phyloP scores from a whole-genome alignment of 2,888 invertebrate species.

The Pollenia griseotomentosa region DNA sequence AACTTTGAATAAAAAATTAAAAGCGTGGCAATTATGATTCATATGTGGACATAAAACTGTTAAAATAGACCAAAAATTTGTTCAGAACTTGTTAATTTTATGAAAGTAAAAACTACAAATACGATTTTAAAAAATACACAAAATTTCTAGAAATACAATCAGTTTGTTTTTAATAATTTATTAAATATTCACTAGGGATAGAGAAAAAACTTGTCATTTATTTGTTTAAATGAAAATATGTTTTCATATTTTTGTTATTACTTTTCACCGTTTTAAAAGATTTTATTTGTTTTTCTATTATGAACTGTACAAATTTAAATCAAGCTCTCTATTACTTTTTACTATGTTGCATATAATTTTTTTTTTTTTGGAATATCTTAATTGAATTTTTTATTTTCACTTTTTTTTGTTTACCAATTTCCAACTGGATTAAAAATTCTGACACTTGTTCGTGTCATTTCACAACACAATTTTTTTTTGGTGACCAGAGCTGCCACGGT shows the following conservation, averaged over 20 bases:
- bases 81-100: no score
- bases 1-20: background rate
- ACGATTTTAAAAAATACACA: no score
- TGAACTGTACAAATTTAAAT: background rate
- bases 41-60: background rate
- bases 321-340: background rate
- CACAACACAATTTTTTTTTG: background rate
- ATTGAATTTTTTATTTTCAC: background rate
- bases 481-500: background rate
- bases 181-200: no score
- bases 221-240: no score
- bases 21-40: conserved; percentile 10
- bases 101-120: no score
- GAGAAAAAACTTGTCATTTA: no score
- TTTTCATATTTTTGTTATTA: no score
- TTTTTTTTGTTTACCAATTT: conserved; percentile 57
- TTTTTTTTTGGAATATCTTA: background rate
- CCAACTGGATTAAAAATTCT: conserved; percentile 25
- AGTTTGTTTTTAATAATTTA: no score
- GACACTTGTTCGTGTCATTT: conserved; percentile 11
- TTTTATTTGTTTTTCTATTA: no score
- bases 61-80: background rate
- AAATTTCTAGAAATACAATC: no score
- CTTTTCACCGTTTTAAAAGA: no score
- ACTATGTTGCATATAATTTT: background rate